Percentiles rank a stretch among this genome's conserved stretches.
Conservation (phyloP, 1,140 invertebrate genomes). For the Caenorhabditis tropicalis region DNA sequence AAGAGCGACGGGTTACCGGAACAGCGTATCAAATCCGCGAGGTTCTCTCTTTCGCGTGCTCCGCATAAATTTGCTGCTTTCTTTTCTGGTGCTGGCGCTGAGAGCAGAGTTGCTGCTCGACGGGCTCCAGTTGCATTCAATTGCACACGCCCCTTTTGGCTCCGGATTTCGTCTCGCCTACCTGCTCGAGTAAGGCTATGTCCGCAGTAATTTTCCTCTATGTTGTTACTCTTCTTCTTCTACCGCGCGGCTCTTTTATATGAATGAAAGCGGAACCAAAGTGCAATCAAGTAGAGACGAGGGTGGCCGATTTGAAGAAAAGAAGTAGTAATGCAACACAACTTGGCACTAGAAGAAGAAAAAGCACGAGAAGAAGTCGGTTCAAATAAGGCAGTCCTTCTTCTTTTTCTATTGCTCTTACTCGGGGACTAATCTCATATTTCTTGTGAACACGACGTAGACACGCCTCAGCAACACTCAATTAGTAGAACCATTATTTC, state of each 20-base stretch:
- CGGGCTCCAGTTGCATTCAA: constrained; percentile 37
- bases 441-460: constrained; percentile 18
- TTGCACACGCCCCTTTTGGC: constrained; percentile 36
- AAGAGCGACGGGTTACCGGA: constrained; percentile 13
- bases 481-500: constrained; percentile 39
- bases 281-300: constrained; percentile 37
- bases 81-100: constrained; percentile 5
- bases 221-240: background rate
- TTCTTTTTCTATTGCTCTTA: background rate
- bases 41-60: constrained; percentile 33
- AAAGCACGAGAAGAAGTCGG: background rate
- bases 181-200: background rate
- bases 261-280: constrained; percentile 29
- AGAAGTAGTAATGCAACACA: background rate
- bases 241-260: constrained; percentile 21
- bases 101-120: background rate
- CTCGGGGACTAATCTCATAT: constrained; percentile 13
- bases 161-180: constrained; percentile 9
- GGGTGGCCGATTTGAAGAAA: background rate
- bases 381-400: background rate
- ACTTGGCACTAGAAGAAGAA: background rate
- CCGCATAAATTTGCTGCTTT: constrained; percentile 28
- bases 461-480: constrained; percentile 18
- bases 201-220: constrained; percentile 16
- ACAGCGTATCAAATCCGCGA: constrained; percentile 39